phyloP scores from a whole-genome alignment of 2,888 invertebrate species.

The Xestia c-nigrum region DNA sequence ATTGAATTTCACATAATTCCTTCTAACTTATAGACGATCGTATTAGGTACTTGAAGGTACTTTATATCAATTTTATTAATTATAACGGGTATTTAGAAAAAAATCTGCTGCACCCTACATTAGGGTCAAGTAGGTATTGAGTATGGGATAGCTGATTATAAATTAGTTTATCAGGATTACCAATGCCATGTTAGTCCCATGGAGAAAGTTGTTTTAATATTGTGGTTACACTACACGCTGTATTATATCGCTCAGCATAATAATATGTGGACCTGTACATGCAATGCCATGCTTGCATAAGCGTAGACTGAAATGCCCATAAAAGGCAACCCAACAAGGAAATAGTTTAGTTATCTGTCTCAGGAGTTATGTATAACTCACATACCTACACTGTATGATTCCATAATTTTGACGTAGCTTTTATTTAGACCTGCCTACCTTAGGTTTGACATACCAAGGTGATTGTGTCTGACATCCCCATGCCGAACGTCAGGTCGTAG shows the following conservation, averaged over 20 bases:
- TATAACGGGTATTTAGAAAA: no score
- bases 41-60: no score
- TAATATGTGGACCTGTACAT: not conserved
- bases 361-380: not conserved
- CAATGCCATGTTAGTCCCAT: not conserved
- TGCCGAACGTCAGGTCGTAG: conserved; percentile 84
- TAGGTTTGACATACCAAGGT: conserved; percentile 77
- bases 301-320: not conserved
- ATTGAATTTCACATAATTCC: not conserved
- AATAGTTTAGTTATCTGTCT: conserved; percentile 7
- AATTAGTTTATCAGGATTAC: no score
- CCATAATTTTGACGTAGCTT: not conserved
- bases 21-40: not conserved
- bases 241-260: not conserved
- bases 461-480: conserved; percentile 87
- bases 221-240: no score
- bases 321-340: not conserved
- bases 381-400: not conserved
- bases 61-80: no score
- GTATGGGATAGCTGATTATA: no score
- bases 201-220: not conserved
- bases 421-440: not conserved
- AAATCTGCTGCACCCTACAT: no score
- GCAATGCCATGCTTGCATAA: not conserved
- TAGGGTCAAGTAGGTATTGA: no score